phyloP scores from a whole-genome alignment of 2,113 vertebrate species.

The Acrocephalus arundinaceus region DNA sequence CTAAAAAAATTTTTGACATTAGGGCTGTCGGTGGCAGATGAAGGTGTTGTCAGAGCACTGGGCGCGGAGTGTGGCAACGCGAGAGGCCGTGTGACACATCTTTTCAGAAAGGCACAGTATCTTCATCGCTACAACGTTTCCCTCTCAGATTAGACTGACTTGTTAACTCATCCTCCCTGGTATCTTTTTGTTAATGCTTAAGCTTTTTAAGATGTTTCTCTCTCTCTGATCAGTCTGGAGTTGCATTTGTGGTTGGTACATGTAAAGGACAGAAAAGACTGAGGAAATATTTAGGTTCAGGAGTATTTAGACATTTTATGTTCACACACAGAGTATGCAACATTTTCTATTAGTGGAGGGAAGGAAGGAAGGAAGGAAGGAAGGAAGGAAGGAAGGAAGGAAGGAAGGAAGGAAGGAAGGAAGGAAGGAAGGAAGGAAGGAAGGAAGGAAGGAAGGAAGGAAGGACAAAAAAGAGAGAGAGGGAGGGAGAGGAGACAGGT shows the following conservation, averaged over 20 bases:
- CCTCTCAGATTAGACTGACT: slow-evolving; percentile 23
- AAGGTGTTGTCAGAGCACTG: slow-evolving; percentile 39
- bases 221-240: neutral
- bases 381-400: neutral
- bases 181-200: neutral
- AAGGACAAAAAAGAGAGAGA: neutral
- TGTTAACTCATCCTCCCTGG: slow-evolving; percentile 6
- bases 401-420: neutral
- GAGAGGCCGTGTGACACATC: neutral
- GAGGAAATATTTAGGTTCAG: neutral
- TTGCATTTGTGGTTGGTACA: neutral
- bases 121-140: neutral
- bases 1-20: slow-evolving; percentile 37
- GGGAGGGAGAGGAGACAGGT: neutral
- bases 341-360: neutral
- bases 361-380: neutral
- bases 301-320: neutral
- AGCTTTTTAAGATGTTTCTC: neutral
- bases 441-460: neutral
- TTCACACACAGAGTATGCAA: neutral
- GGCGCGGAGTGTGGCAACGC: accelerated
- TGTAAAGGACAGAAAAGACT: neutral
- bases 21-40: neutral
- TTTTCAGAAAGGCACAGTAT: neutral
- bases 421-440: neutral